Evolutionary conservation across 35 echinoderm and acorn worm genomes (phyloP), one percentile per base, ranked within the genome.

Genomic region (Apostichopus japonicus): DNA sequence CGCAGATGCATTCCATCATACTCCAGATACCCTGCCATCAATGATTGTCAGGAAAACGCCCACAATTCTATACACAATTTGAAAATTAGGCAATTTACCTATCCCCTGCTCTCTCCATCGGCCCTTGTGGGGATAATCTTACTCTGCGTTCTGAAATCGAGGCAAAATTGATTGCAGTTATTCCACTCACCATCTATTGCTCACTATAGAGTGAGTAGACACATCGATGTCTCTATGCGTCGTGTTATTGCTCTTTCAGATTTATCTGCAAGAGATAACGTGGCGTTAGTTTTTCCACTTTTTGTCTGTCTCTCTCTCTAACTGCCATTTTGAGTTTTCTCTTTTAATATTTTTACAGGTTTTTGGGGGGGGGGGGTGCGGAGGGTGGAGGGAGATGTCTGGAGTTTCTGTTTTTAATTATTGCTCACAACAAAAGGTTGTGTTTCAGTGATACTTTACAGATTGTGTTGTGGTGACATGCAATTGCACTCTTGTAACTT

Each of bases 181-280:
- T 75, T 75, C 71, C 71, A 75, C 71, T 23, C 71, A 5, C 7
- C 71, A 75, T 75, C 71, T 7, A 23, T 75, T 7, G 71, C 71
- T 67, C 19, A 44, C 33, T 67, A 11, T 67, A 67, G 63, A 67
- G 11, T 24, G 21, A 75, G 21, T 75, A 75, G 71, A 75, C 71
- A 6, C 71, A 75, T 7, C 17, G 6, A 75, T 19, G 6, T 75
- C 71, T 75, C 71, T 17, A 58, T 57, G 11, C 81, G 55, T 84
- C 81, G 57, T 54, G 8, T 58, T 23, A 21, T 58, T 84, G 54
- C 22, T 84, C 51, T 54, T 84, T 84, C 16, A 6, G 81, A 84
- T 84, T 84, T 61, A 84, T 84, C 57, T 84, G 81, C 54, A 5
- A 10, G 16, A 19, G 81, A 54, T 75, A 75, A 75, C 17, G 21